phyloP scores from a whole-genome alignment of 2,797 vertebrate species.

The Tokudaia muenninki region DNA sequence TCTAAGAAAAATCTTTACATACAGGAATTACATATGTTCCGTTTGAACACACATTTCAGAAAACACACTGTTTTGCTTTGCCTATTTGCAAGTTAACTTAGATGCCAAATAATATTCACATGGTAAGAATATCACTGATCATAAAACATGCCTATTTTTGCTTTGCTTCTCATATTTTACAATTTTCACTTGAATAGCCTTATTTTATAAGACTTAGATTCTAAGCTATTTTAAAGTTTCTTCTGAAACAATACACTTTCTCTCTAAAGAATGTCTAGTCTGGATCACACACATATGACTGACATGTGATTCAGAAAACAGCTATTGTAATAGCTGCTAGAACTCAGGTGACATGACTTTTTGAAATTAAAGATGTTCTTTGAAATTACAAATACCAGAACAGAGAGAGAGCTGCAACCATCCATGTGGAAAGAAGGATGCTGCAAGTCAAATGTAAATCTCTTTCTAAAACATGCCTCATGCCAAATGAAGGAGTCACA shows the following conservation, averaged over 20 bases:
- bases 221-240: constrained; percentile 30
- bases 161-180: constrained; percentile 1
- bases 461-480: not conserved
- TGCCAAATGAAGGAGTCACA: constrained; percentile 8
- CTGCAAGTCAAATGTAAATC: not conserved
- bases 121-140: not conserved
- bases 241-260: not conserved
- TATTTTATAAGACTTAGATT: not conserved
- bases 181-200: not conserved
- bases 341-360: not conserved
- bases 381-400: not conserved
- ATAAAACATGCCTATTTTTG: not conserved
- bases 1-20: constrained; percentile 17
- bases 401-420: not conserved
- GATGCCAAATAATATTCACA: constrained; percentile 6
- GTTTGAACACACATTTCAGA: constrained; percentile 40
- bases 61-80: constrained; percentile 31
- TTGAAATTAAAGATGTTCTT: constrained; percentile 19
- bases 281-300: not conserved
- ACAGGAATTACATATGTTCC: not conserved
- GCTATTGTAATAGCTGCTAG: not conserved
- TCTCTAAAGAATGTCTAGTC: not conserved
- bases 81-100: not conserved
- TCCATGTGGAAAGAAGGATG: not conserved
- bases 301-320: not conserved